Base-by-base conservation (phyloP, 2,888 invertebrate species). In the Octonoba sinensis region DNA sequence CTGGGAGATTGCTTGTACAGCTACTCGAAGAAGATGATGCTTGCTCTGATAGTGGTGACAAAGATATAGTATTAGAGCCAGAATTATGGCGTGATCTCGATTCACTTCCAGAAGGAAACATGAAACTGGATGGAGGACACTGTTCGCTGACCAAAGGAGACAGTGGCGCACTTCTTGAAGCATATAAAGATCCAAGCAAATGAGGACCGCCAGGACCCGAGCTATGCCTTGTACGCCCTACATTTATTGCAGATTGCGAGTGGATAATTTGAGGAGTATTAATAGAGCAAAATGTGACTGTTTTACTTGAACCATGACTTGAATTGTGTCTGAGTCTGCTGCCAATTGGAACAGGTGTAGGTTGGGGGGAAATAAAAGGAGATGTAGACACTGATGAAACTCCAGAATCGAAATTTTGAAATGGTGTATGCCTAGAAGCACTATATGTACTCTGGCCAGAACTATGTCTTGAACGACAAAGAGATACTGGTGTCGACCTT, bases 401-500 rank as follows among this genome's bases (percentile, higher is more conserved):
- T 27, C 87, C 87, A 16, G 87, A 87, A 75, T 85, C 85, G 51
- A 85, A 74, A 62, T 84, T 85, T 56, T 84, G 85, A 27, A 83
- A 85, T 0, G 85, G 84, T 22, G 85, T 85, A 46, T 84, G 84
- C 15, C 85, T 71, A 18, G 83, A 84, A 51, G 83, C 81, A 54
- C 82, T 83, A 57, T 84, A 84, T 47, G 70, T 82, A 75, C 85
- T 85, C 57, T 85, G 85, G n/a, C 85, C 85, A 66, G 87, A 87
- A 78, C 87, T 87, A 82, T 88, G 87, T 18, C 87, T 85, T 46
- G 87, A 88, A 46, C 87, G 84, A 46, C 86, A 83, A 54, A 86
- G 85, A 18, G 86, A 86, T 15, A 87, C 83, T 8, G 87, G 87
- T 8, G 87, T 88, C 18, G 85, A 92, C 57, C 93, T 90, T 0